A percentile compares a stretch with the other conserved stretches of the same genome.
These are phyloP conservation scores for Lophotis ruficrista DNA, from an alignment of 2,113 vertebrate genomes.

Conservation along the genomic window DNA sequence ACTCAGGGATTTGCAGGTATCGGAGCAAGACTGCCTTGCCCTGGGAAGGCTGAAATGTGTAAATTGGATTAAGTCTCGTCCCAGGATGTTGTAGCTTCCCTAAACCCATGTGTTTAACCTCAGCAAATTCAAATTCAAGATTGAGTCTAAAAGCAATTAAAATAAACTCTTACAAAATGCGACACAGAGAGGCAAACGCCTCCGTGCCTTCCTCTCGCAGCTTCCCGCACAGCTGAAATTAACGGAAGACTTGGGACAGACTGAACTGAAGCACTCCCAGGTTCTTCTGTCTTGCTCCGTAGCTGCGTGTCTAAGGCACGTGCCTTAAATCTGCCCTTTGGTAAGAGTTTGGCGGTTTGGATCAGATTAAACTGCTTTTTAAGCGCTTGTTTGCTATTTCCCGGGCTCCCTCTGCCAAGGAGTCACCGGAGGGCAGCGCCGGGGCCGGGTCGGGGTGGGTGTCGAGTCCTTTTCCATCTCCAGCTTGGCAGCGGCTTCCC, in stretches of 20 bases:
- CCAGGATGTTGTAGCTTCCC: neutral
- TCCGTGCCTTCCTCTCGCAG: neutral
- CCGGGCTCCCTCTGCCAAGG: neutral
- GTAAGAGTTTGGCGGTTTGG: neutral
- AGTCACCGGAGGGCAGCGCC: neutral
- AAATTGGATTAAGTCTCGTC: neutral
- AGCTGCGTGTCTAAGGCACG: neutral
- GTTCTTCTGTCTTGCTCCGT: neutral
- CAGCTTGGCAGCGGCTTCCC: neutral
- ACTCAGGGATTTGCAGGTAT: neutral
- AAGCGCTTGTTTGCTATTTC: neutral
- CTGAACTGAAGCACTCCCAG: neutral
- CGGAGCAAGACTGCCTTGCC: neutral
- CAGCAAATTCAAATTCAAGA: neutral
- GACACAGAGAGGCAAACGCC: neutral
- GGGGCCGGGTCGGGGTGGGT: neutral
- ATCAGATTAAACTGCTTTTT: neutral
- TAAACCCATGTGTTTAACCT: neutral
- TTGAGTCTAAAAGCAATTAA: conserved; percentile 3
- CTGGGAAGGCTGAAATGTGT: neutral
- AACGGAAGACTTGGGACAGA: neutral
- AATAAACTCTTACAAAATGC: neutral
- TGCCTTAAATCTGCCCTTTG: neutral
- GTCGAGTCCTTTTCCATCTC: neutral
- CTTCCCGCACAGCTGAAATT: neutral